phyloP scores from a whole-genome alignment of 1,140 invertebrate species.

The Berghia stephanieae region DNA sequence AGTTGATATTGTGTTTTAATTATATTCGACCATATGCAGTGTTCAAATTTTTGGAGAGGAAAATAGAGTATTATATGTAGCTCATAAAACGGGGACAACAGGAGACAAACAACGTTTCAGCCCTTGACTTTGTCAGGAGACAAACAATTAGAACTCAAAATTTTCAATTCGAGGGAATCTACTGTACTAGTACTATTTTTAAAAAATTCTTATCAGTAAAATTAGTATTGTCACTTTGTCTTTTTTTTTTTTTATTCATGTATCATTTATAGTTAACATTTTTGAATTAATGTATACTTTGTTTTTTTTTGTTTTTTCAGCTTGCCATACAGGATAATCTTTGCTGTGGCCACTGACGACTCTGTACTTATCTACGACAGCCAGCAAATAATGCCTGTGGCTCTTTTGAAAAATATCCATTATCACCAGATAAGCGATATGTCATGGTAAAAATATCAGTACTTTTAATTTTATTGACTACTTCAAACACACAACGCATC shows the following conservation, averaged over 20 bases:
- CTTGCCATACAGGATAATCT: slow-evolving; percentile 85
- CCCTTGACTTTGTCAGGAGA: no score
- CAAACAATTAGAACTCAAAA: no score
- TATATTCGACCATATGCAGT: no score
- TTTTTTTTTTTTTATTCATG: neutral
- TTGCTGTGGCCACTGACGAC: slow-evolving; percentile 88
- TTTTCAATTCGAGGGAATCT: no score
- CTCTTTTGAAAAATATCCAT: slow-evolving; percentile 88
- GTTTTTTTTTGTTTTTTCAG: slow-evolving; percentile 45
- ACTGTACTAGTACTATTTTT: no score
- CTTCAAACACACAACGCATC: neutral
- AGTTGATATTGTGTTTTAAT: slow-evolving; percentile 34
- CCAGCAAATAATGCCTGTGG: slow-evolving; percentile 86
- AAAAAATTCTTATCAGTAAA: no score
- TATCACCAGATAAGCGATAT: slow-evolving; percentile 92
- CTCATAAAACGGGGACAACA: no score
- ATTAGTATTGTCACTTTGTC: neutral
- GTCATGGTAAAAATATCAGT: slow-evolving; percentile 76
- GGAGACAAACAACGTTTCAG: no score
- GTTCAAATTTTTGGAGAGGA: no score
- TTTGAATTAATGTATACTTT: neutral
- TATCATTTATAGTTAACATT: neutral
- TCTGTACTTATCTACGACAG: slow-evolving; percentile 91
- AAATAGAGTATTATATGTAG: no score
- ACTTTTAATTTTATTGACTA: neutral